These are phyloP conservation scores for Callinectes sapidus DNA, from an alignment of 2,888 invertebrate species.

Conservation along the genomic window DNA sequence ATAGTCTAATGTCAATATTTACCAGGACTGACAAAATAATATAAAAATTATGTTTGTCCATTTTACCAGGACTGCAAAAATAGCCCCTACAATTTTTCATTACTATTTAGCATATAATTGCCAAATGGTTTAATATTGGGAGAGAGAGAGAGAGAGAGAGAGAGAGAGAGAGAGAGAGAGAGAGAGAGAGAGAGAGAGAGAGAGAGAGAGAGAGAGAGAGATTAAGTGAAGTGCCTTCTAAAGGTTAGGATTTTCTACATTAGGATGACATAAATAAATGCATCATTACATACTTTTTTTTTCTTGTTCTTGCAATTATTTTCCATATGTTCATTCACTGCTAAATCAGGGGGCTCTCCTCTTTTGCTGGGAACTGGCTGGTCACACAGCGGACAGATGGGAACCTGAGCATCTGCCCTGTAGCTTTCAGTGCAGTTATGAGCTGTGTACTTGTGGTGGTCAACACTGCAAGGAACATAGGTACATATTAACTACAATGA, in stretches of 20 bases:
- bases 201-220: too few relatives aligned
- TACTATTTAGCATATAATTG: too few relatives aligned
- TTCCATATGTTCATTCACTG: slow-evolving; percentile 69
- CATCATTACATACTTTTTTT: slow-evolving; percentile 50
- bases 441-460: slow-evolving; percentile 68
- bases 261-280: background rate
- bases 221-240: too few relatives aligned
- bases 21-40: too few relatives aligned
- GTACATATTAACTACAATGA: background rate
- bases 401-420: slow-evolving; percentile 64
- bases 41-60: too few relatives aligned
- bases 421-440: slow-evolving; percentile 66
- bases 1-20: too few relatives aligned
- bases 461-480: slow-evolving; percentile 49
- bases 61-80: too few relatives aligned
- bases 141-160: slow-evolving; percentile 74
- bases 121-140: background rate
- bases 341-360: slow-evolving; percentile 68
- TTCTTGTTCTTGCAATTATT: slow-evolving; percentile 69
- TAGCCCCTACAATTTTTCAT: too few relatives aligned
- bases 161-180: background rate
- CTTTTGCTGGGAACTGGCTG: slow-evolving; percentile 69
- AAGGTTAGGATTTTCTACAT: too few relatives aligned
- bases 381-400: slow-evolving; percentile 71
- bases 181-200: background rate